A percentile compares a stretch with the other conserved stretches of the same genome.
phyloP scores from a whole-genome alignment of 2,113 vertebrate genomes.

The Scophthalmus maximus region DNA sequence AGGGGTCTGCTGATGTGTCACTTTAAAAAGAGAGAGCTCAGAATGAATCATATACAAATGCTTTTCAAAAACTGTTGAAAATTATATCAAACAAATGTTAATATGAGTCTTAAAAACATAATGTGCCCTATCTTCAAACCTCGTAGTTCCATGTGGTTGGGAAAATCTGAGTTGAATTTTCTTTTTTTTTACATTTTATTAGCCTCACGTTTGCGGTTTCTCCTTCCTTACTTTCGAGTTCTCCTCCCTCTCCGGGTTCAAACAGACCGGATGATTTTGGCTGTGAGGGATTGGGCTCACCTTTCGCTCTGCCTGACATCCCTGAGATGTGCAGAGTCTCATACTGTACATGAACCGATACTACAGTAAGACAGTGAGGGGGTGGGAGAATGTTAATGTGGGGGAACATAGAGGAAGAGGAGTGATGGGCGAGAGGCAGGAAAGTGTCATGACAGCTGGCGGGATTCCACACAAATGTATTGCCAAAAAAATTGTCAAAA shows the following conservation, averaged over 20 bases:
- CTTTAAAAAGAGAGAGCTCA: neutral
- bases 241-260: conserved; percentile 3
- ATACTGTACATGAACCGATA: neutral
- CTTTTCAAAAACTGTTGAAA: neutral
- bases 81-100: conserved; percentile 4
- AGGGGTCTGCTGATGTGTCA: neutral
- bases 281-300: neutral
- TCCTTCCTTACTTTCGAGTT: neutral
- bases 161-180: neutral
- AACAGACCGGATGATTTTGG: neutral
- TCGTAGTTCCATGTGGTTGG: neutral
- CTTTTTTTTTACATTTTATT: conserved; percentile 8
- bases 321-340: neutral
- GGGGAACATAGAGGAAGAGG: neutral
- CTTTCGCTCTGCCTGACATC: neutral
- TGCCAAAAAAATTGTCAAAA: no score
- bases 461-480: neutral
- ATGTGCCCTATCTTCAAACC: neutral
- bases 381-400: conserved; percentile 19
- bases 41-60: neutral
- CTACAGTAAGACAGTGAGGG: conserved; percentile 15
- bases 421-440: conserved; percentile 1
- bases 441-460: neutral
- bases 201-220: neutral
- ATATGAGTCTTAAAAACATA: neutral